Conservation (phyloP, 1,140 invertebrate species). For the Phocides pigmalion region DNA sequence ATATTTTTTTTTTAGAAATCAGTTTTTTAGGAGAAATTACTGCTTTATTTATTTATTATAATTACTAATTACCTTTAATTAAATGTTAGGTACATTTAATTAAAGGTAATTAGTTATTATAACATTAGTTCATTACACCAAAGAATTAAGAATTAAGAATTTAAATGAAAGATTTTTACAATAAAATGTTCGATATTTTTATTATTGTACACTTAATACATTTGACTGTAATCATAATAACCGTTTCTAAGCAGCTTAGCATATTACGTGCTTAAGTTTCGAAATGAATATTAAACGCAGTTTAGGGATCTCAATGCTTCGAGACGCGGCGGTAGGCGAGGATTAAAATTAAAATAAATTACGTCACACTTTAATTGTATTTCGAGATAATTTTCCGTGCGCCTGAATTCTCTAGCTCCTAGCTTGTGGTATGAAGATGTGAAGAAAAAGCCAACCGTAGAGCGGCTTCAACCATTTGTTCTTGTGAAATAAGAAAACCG, state of each 20-base stretch:
- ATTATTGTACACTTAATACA: not conserved
- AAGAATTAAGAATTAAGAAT: no score
- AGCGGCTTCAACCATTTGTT: constrained; percentile 36
- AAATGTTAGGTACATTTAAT: no score
- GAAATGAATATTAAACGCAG: constrained; percentile 58
- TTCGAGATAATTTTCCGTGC: constrained; percentile 80
- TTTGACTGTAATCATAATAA: constrained; percentile 38
- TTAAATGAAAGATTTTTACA: no score
- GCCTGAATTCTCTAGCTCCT: constrained; percentile 70
- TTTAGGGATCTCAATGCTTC: constrained; percentile 47
- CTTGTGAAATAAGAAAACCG: constrained; percentile 18
- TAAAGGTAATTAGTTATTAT: no score
- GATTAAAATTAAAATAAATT: constrained; percentile 81
- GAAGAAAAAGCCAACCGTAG: constrained; percentile 44
- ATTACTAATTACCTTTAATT: no score
- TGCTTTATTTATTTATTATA: no score
- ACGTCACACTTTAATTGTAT: constrained; percentile 80
- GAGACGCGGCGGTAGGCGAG: constrained; percentile 54
- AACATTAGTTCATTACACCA: no score
- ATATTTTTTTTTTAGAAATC: no score
- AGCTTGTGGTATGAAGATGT: constrained; percentile 56
- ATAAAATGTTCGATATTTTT: not conserved
- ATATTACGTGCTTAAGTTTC: constrained; percentile 46
- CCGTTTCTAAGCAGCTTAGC: constrained; percentile 52
- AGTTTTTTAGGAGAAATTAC: no score